Evolutionary conservation across 2,113 vertebrate species (phyloP).

Genomic region (Panthera uncia): DNA sequence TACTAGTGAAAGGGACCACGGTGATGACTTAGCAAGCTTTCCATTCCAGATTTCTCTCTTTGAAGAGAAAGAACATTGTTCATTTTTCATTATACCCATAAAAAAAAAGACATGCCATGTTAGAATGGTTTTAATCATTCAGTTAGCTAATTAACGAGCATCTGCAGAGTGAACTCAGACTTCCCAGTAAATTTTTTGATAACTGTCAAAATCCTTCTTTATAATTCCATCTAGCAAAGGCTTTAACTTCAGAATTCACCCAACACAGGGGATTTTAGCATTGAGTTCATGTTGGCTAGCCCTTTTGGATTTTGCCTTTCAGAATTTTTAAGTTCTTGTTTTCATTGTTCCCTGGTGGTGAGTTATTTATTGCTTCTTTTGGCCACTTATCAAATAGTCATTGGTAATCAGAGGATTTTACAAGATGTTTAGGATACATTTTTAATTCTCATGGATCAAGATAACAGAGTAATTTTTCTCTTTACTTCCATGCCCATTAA

Average conservation of each 20-base stretch:
- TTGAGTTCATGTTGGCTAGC: neutral
- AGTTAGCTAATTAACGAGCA: neutral
- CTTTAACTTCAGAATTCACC: neutral
- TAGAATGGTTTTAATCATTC: neutral
- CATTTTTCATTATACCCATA: neutral
- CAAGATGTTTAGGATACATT: neutral
- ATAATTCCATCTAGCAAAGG: neutral
- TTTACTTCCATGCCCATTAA: neutral
- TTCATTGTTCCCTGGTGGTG: neutral
- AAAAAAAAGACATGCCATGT: neutral
- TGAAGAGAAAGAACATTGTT: neutral
- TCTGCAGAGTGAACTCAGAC: neutral
- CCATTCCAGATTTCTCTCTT: conserved; percentile 13
- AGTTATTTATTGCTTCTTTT: neutral
- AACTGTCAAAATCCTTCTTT: neutral
- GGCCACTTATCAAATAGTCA: neutral
- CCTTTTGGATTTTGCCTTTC: neutral
- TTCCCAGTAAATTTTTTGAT: neutral
- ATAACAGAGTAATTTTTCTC: neutral
- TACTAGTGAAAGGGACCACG: neutral
- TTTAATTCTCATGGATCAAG: neutral
- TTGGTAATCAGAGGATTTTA: neutral
- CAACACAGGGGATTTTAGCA: neutral
- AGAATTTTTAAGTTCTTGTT: neutral
- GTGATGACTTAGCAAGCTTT: conserved; percentile 31